Conservation (phyloP, 2,797 vertebrate genomes). For the Hozukius guyotensis region DNA sequence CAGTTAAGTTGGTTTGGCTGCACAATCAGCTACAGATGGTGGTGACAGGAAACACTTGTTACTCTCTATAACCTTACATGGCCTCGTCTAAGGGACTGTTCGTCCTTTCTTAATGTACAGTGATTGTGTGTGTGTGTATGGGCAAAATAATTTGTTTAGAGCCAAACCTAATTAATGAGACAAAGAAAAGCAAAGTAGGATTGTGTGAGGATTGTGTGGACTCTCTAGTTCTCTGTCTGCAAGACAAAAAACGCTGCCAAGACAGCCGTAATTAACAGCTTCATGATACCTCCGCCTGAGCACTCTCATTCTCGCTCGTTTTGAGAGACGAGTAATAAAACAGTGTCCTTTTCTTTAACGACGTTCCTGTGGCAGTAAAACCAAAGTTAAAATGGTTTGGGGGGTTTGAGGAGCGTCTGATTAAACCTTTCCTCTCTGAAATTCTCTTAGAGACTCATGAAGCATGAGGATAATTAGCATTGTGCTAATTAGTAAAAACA, state of each 20-base stretch:
- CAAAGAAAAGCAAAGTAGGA: slow-evolving; percentile 24
- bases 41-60: slow-evolving; percentile 35
- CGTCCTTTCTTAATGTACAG: slow-evolving; percentile 2
- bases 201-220: slow-evolving; percentile 26
- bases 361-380: slow-evolving; percentile 11
- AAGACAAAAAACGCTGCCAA: slow-evolving; percentile 6
- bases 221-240: background rate
- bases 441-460: background rate
- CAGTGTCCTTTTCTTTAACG: slow-evolving; percentile 22
- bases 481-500: slow-evolving; percentile 15
- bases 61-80: slow-evolving; percentile 10
- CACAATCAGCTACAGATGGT: slow-evolving; percentile 1
- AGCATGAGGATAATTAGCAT: slow-evolving; percentile 14
- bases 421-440: background rate
- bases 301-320: slow-evolving; percentile 18
- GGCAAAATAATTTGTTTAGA: slow-evolving; percentile 39
- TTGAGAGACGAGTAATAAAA: slow-evolving; percentile 29
- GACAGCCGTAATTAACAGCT: slow-evolving; percentile 41
- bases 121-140: background rate
- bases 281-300: background rate
- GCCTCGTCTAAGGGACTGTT: slow-evolving; percentile 11
- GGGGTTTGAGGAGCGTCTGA: slow-evolving; percentile 1
- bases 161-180: slow-evolving; percentile 35
- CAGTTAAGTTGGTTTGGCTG: background rate
- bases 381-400: slow-evolving; percentile 16